Base-by-base conservation (phyloP, 2,888 invertebrate species). In the Tachina fera region DNA sequence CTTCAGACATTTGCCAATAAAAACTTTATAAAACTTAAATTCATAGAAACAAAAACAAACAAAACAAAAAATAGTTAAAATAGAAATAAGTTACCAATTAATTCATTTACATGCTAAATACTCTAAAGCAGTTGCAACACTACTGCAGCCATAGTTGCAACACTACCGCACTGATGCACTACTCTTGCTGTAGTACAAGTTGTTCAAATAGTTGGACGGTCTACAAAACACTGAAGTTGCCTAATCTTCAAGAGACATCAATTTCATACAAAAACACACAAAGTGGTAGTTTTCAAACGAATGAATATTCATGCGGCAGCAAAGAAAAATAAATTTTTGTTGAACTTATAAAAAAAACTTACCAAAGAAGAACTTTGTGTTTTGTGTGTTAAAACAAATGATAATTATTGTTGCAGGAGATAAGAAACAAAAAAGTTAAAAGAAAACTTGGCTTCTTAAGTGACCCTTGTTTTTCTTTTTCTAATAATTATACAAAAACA, bases 21-120 rank as follows among this genome's bases (percentile, higher is more conserved):
- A 83, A 77, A 83, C 16, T 77, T 84, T 79, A 16, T 53, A 49
- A 63, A 80, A 63, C 47, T 49, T n/a, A 63, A 65, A 79, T 63
- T 60, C 22, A 68, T 67, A n/a, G 60, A 14, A 80, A 76, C 3
- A 61, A 71, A 43, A 61, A 31, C 47, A 3, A 61, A 71, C 31
- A 43, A 61, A 31, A n/a, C n/a, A 47, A 3, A 43, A 68, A 53
- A 43, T 8, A 19, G 9, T 58, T 51, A 51, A 71, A 75, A 76
- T 47, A 87, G 16, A 71, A 83, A 79, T 60, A 87, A 83, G 85
- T 78, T 83, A 75, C 86, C 86, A 89, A 89, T 89, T 89, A 89
- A 89, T 88, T 89, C 88, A 89, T 89, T 89, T 89, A 88, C 88
- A 89, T 89, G 87, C 88, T 88, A 89, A 89, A 86, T 87, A 88